A percentile compares a stretch with the other conserved stretches of the same genome.
These are phyloP conservation scores for Pipistrellus nathusii DNA, from an alignment of 2,797 vertebrate genomes.

Conservation along the genomic window DNA sequence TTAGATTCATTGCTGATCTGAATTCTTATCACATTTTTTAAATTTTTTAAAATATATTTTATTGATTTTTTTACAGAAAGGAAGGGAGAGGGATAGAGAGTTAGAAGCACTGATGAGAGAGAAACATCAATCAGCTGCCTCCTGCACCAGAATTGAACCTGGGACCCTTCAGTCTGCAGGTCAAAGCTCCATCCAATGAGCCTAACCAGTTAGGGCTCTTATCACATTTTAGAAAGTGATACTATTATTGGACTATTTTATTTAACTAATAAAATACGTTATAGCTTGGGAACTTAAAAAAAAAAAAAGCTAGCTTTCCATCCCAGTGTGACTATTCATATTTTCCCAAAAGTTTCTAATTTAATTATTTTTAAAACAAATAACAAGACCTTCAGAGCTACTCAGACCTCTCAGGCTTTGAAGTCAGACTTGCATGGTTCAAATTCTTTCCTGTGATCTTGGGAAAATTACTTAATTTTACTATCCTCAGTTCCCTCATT, in stretches of 20 bases:
- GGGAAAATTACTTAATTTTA: conserved; percentile 33
- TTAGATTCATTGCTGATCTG: neutral
- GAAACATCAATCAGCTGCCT: neutral
- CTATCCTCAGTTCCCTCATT: neutral
- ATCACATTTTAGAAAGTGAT: neutral
- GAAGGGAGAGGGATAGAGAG: too few relatives aligned
- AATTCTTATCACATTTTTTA: neutral
- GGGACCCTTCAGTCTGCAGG: neutral
- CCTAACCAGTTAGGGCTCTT: neutral
- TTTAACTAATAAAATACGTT: conserved; percentile 13
- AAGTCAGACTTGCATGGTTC: neutral
- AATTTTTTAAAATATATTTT: too few relatives aligned
- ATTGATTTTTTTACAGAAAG: too few relatives aligned
- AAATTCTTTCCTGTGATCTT: conserved; percentile 27
- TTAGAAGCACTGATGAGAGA: neutral
- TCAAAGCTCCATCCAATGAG: neutral
- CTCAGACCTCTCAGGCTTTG: neutral
- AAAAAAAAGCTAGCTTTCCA: neutral
- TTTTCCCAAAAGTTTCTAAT: conserved; percentile 33
- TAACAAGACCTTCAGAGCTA: neutral
- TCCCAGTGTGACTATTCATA: neutral
- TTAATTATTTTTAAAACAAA: conserved; percentile 34
- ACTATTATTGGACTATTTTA: neutral
- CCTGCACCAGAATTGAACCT: neutral
- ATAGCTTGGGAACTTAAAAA: neutral